These are phyloP conservation scores for Sebastes miniatus DNA, from an alignment of 2,797 vertebrate species.

Conservation along the genomic window DNA sequence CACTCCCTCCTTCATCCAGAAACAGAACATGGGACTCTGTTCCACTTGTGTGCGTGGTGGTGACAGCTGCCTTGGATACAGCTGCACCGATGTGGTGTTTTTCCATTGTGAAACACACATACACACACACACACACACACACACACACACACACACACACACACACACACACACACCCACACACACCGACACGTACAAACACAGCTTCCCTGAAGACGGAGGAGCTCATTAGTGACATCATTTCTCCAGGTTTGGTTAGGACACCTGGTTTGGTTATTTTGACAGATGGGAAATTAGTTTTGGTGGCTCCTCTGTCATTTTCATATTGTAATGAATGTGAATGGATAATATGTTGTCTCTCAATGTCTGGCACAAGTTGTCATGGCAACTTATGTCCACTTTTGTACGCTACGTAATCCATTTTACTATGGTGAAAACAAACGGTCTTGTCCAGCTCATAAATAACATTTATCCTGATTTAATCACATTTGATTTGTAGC, in stretches of 20 bases:
- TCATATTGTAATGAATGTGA: neutral
- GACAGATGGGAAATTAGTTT: neutral
- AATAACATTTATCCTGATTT: neutral
- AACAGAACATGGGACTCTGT: neutral
- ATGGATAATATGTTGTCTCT: neutral
- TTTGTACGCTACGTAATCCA: neutral
- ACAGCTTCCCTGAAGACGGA: slow-evolving; percentile 27
- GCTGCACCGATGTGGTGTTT: slow-evolving; percentile 21
- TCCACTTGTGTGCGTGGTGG: neutral
- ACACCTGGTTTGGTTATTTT: neutral
- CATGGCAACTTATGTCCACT: neutral
- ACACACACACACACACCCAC: neutral
- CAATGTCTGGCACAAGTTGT: neutral
- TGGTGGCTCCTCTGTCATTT: neutral
- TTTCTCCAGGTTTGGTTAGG: neutral
- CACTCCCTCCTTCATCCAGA: neutral
- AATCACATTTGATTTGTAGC: neutral
- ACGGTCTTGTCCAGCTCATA: neutral
- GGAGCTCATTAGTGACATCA: slow-evolving; percentile 29
- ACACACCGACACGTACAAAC: slow-evolving; percentile 7
- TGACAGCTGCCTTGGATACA: slow-evolving; percentile 33
- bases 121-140: too few species aligned
- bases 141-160: neutral
- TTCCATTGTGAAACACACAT: slow-evolving; percentile 16
- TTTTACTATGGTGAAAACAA: neutral